Conservation (phyloP, 2,113 vertebrate genomes). For the Myotis lucifugus region DNA sequence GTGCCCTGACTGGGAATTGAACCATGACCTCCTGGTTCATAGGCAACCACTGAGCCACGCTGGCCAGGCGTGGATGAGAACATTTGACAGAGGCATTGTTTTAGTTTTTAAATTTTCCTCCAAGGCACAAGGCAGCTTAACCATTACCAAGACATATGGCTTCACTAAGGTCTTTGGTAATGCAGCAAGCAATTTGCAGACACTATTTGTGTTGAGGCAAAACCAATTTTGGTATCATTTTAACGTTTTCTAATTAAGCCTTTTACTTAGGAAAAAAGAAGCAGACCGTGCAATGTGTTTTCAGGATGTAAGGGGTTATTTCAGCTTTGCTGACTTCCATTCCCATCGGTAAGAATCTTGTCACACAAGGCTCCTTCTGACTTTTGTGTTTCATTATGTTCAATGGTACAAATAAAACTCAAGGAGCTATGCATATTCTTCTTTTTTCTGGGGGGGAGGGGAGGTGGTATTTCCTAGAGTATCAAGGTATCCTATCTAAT, state of each 20-base stretch:
- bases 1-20: no score
- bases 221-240: slow-evolving; percentile 8
- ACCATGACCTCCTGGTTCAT: no score
- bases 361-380: background rate
- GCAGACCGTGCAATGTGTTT: background rate
- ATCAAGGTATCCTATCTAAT: background rate
- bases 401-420: background rate
- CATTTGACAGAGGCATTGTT: background rate
- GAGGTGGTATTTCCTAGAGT: background rate
- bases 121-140: background rate
- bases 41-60: no score
- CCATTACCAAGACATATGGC: background rate
- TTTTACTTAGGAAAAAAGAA: background rate
- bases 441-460: fast-evolving
- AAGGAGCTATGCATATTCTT: background rate
- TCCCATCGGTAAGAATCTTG: background rate
- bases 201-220: background rate
- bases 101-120: background rate
- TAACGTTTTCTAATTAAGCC: background rate
- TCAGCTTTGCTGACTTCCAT: background rate
- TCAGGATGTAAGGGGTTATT: background rate
- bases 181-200: background rate
- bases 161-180: background rate
- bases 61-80: background rate
- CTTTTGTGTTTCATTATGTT: background rate